Evolutionary conservation across 35 echinoderm and acorn worm genomes (phyloP), one percentile per base, ranked within the genome.

Genomic region (Ophioderma brevispina): DNA sequence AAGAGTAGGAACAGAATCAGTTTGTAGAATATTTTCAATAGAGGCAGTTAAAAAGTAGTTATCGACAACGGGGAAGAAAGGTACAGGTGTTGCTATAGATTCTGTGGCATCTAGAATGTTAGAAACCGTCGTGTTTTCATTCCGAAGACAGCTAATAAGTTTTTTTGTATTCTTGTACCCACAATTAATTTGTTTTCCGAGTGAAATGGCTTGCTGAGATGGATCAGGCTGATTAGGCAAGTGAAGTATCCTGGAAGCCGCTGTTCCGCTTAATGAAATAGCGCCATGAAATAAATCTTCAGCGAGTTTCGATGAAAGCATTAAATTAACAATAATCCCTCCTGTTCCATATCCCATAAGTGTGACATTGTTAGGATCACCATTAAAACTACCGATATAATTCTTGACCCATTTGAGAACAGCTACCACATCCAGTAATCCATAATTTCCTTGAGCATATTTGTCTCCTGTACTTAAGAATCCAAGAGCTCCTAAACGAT

Each of bases 1-100:
- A 32, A 34, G 28, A 10, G 85, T 31, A 32, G 19, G 31, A 18
- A 38, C 18, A 39, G 33, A 11, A 39, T 31, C 64, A 0, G 64
- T 40, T 41, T 38, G 15, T 35, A 87, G 10, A 5, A 87, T 13
- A 19, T 77, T 76, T 10, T 13, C 4, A 13, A 64, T 55, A 13
- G 64, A 25, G 40, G 77, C 85, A 0, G 19, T 78, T 31, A 87
- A 33, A 34, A 87, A 15, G 40, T 78, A 38, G n/a, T 80, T 79
- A 56, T 97, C 95, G 3, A 94, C 84, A 14, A 97, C 95, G 13
- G 95, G 91, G 0, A 15, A 39, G 82, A 94, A 97, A 13, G 84
- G 30, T 0, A 89, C n/a, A 0, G 85, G 0, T 1, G 80, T 83
- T 40, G 39, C 75, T 38, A 77, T 38, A 13, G 80, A 42, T 35